Evolutionary conservation across 1,140 invertebrate genomes (phyloP).

Genomic region (silkworm (Bombyx mori)): DNA sequence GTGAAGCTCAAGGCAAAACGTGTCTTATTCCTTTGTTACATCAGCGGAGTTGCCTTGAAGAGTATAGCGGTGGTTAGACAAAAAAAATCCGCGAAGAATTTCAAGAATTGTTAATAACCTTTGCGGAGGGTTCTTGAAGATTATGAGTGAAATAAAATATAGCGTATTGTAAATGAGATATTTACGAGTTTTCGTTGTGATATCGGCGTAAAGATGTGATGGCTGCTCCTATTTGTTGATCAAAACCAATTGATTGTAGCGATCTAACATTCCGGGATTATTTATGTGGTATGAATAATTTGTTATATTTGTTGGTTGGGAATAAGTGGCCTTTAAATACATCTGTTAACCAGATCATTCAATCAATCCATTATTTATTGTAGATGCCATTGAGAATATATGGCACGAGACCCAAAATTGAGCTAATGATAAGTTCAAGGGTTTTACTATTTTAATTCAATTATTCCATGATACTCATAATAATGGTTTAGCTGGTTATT

Average conservation of each 20-base stretch:
- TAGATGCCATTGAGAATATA: too few species aligned
- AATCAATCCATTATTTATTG: too few species aligned
- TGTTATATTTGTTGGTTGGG: background rate
- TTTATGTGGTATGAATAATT: background rate
- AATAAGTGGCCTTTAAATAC: too few species aligned
- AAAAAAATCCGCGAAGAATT: slow-evolving; percentile 41
- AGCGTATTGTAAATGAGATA: slow-evolving; percentile 21
- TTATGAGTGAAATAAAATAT: slow-evolving; percentile 56
- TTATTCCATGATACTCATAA: too few species aligned
- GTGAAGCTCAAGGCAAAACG: slow-evolving; percentile 16
- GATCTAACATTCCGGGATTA: background rate
- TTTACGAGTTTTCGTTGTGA: background rate
- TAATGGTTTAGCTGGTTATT: too few species aligned
- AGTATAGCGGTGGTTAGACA: slow-evolving; percentile 9
- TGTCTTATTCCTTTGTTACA: slow-evolving; percentile 1
- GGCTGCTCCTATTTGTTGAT: background rate
- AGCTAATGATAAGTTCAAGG: too few species aligned
- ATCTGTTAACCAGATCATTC: too few species aligned
- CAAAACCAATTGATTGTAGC: too few species aligned
- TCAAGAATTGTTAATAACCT: slow-evolving; percentile 56
- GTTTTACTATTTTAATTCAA: too few species aligned
- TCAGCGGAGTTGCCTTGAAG: background rate
- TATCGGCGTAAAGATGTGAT: background rate
- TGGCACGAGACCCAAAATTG: too few species aligned
- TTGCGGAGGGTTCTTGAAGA: slow-evolving; percentile 48